Percentiles rank a stretch among this genome's conserved stretches.
Conservation (phyloP, 1,140 invertebrate species). For the Sminthurides bifidus region DNA sequence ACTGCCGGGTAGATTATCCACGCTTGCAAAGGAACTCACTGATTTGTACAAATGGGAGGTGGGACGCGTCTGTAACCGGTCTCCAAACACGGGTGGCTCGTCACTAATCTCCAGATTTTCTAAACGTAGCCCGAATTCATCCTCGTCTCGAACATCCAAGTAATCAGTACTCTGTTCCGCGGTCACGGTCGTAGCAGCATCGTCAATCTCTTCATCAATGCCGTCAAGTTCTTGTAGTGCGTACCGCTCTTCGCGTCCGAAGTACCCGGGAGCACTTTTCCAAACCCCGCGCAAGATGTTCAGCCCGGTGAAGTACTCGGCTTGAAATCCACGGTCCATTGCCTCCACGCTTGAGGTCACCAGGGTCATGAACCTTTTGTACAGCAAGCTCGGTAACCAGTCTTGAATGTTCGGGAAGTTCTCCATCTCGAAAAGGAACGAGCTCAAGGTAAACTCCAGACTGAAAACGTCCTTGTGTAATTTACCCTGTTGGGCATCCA, state of each 20-base stretch:
- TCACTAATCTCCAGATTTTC: conserved; percentile 14
- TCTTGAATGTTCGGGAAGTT: conserved; percentile 19
- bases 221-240: conserved; percentile 12
- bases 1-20: neutral
- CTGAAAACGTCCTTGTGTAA: neutral
- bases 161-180: conserved; percentile 5
- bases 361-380: conserved; percentile 13
- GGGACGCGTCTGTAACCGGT: neutral
- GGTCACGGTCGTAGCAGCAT: neutral
- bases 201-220: conserved; percentile 15
- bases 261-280: neutral
- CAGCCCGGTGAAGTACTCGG: conserved; percentile 27
- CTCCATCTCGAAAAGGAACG: conserved; percentile 27
- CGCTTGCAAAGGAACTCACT: conserved; percentile 11
- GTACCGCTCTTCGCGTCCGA: conserved; percentile 7
- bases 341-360: conserved; percentile 15
- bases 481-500: neutral
- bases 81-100: conserved; percentile 4
- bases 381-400: conserved; percentile 24
- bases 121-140: conserved; percentile 24
- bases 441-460: conserved; percentile 16
- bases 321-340: conserved; percentile 27
- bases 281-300: conserved; percentile 23
- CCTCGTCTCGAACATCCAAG: conserved; percentile 15
- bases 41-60: conserved; percentile 17